Conservation (phyloP, 2,888 invertebrate genomes). For the Melipona bicolor region DNA sequence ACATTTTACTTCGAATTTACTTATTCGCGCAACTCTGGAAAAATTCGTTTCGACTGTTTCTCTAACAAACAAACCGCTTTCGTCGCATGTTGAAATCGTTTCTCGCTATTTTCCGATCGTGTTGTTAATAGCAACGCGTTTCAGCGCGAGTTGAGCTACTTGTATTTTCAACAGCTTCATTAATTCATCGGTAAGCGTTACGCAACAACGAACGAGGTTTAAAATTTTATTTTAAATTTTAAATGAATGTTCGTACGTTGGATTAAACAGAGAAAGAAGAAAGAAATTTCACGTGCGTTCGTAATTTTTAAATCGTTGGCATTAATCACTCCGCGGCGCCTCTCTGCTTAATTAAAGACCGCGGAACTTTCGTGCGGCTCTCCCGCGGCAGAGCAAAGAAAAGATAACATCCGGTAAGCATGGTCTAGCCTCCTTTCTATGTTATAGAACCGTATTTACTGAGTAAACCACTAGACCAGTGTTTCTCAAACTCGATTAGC, state of each 20-base stretch:
- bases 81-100: not conserved
- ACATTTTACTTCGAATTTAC: not conserved
- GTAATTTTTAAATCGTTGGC: not conserved
- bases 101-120: not conserved
- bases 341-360: constrained; percentile 4
- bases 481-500: constrained; percentile 21
- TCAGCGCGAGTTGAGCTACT: not conserved
- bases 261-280: not conserved
- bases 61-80: not conserved
- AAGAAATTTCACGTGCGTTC: not conserved
- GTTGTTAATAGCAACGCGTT: constrained; percentile 3
- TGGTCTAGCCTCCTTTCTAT: constrained; percentile 21
- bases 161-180: constrained; percentile 4
- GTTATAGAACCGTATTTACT: constrained; percentile 13
- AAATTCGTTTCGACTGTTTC: not conserved
- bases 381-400: not conserved
- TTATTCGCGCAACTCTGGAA: not conserved
- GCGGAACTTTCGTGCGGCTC: constrained; percentile 15
- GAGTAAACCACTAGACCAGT: constrained; percentile 13
- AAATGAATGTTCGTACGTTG: not conserved
- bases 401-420: constrained; percentile 33
- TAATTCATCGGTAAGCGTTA: constrained; percentile 5
- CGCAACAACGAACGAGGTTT: not conserved
- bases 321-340: not conserved
- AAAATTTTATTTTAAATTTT: constrained; percentile 8